A percentile compares a stretch with the other conserved stretches of the same genome.
Conservation (phyloP, 1,140 invertebrate genomes). For the Eriosoma lanigerum region DNA sequence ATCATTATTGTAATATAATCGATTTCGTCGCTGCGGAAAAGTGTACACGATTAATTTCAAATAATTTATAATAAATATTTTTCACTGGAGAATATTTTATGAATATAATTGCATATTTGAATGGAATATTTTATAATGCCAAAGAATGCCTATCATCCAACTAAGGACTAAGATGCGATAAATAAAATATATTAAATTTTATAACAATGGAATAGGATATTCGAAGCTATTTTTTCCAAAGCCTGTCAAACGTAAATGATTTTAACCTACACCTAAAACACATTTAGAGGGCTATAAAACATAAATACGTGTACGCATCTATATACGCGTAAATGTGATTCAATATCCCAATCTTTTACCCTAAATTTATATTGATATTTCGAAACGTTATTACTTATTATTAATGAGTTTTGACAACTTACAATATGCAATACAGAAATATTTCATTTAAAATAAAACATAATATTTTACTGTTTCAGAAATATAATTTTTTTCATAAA, state of each 20-base stretch:
- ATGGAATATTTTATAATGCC: neutral
- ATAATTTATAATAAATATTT: too few species aligned
- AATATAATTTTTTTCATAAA: too few species aligned
- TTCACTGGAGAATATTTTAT: neutral
- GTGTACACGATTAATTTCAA: too few species aligned
- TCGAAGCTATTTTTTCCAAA: neutral
- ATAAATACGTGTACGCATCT: too few species aligned
- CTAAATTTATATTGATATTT: neutral
- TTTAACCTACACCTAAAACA: neutral
- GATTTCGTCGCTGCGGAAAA: too few species aligned
- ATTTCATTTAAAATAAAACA: too few species aligned
- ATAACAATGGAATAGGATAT: slow-evolving; percentile 18
- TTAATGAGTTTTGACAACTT: neutral
- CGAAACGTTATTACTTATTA: neutral
- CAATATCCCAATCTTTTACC: neutral
- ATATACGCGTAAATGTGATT: neutral
- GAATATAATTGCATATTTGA: neutral
- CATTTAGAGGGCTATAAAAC: neutral
- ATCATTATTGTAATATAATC: too few species aligned
- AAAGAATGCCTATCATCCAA: neutral
- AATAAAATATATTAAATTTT: slow-evolving; percentile 28
- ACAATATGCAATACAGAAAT: too few species aligned
- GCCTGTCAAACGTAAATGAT: slow-evolving; percentile 16
- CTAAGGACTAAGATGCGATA: neutral
- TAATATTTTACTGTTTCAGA: too few species aligned